Evolutionary conservation across 2,797 vertebrate genomes (phyloP), one percentile per base, ranked within the genome.

Genomic region (Paratrypauchen microcephalus): DNA sequence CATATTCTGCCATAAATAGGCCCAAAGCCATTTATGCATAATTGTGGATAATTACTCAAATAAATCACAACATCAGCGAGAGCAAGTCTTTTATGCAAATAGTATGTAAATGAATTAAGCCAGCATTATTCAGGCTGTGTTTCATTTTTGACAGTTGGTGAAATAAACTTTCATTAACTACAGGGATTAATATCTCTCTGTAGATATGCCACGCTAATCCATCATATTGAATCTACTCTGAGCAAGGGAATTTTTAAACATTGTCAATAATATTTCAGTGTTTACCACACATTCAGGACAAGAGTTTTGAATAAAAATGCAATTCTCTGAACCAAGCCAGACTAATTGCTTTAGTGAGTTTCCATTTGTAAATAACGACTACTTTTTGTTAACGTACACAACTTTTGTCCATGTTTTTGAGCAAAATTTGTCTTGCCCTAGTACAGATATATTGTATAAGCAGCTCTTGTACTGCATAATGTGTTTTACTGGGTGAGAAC

Each of bases 121-220:
- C 3, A 30, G n/a, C n/a, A 28, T 64, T 48, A 48, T 64, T 64
- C 61, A 45, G 21, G 6, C 7, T 18, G 39, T 63, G 61, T 63
- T 63, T 47, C 21, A 48, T 15, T 45, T 23, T 18, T 16, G 41
- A 64, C 23, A 48, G 16, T 48, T 62, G 6, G 36, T 6, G 60
- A 41, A 36, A 63, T 63, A 63, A 64, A 48, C 18, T 64, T 48
- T 64, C 23, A 48, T 63, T 48, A 47, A 28, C 41, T 64, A 11
- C 15, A 23, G 11, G 19, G 28, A 65, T 52, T 50, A 54, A n/a
- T 54, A 65, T 47, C 23, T 45, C 23, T 19, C 45, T 12, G 26
- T 52, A n/a, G 63, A 65, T 65, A 11, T n/a, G 24, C 30, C 13
- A 15, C 3, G 4, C 12, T 55, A 1, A 28, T 39, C 45, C n/a